Conservation (phyloP, 1,140 invertebrate species). For the Formica selysi region DNA sequence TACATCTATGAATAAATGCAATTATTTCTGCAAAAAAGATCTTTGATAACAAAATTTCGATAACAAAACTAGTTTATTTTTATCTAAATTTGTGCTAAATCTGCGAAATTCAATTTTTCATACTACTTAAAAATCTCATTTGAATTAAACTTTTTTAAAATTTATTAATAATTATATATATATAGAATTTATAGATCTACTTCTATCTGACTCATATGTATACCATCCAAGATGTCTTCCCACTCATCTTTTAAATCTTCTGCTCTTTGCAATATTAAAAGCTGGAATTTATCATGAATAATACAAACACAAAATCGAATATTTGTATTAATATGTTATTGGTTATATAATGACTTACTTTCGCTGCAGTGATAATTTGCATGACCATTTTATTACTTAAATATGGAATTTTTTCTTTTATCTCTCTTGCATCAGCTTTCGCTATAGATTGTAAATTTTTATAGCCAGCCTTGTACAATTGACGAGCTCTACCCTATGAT, state of each 20-base stretch:
- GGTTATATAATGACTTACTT: slow-evolving; percentile 87
- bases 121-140: neutral
- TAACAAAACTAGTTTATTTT: neutral
- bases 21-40: neutral
- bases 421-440: slow-evolving; percentile 88
- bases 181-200: slow-evolving; percentile 13
- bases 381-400: slow-evolving; percentile 90
- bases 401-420: slow-evolving; percentile 90
- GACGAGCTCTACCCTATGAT: slow-evolving; percentile 92
- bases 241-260: slow-evolving; percentile 93
- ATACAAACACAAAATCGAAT: slow-evolving; percentile 32
- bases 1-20: neutral
- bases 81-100: neutral
- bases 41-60: neutral
- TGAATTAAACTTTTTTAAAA: neutral
- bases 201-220: slow-evolving; percentile 77
- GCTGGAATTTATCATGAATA: slow-evolving; percentile 86
- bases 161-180: neutral
- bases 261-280: slow-evolving; percentile 92
- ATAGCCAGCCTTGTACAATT: slow-evolving; percentile 94
- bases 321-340: slow-evolving; percentile 28
- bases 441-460: slow-evolving; percentile 92
- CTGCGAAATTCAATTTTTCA: slow-evolving; percentile 14
- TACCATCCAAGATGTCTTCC: slow-evolving; percentile 89
- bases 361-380: slow-evolving; percentile 94